Evolutionary conservation across 2,888 invertebrate species (phyloP).

Genomic region (Melieria omissa): DNA sequence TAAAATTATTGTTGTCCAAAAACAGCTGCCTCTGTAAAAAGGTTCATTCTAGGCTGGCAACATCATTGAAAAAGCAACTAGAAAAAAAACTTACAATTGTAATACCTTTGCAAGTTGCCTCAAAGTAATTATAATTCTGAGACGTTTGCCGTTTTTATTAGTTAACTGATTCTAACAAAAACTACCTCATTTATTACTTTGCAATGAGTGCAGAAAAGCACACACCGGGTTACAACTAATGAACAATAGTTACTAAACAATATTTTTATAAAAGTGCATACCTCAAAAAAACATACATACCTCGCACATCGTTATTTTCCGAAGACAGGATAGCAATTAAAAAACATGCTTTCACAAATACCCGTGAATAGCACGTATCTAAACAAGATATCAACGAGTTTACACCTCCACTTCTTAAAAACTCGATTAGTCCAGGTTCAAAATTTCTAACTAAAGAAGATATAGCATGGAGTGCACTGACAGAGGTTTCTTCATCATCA

Average conservation of each 20-base stretch:
- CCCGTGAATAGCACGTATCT: conserved; percentile 67
- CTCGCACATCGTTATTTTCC: conserved; percentile 70
- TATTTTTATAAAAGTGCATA: neutral
- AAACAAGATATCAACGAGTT: conserved; percentile 73
- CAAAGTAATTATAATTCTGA: no score
- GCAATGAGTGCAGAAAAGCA: no score
- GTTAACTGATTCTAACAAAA: no score
- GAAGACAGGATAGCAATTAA: conserved; percentile 73
- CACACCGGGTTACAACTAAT: neutral
- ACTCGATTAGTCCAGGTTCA: conserved; percentile 71
- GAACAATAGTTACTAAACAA: neutral
- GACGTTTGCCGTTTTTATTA: no score
- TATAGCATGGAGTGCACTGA: conserved; percentile 81
- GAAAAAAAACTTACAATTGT: no score
- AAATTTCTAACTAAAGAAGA: conserved; percentile 80
- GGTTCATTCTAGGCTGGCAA: no score
- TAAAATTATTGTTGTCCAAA: no score
- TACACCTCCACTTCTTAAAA: conserved; percentile 76
- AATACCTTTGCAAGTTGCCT: no score
- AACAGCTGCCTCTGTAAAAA: no score
- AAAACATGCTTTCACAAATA: conserved; percentile 80
- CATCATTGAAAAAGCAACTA: no score
- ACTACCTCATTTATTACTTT: no score
- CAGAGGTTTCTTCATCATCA: conserved; percentile 68
- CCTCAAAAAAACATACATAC: conserved; percentile 57